These are phyloP conservation scores for Tricholaema leucomelas DNA, from an alignment of 2,113 vertebrate genomes.

Conservation along the genomic window DNA sequence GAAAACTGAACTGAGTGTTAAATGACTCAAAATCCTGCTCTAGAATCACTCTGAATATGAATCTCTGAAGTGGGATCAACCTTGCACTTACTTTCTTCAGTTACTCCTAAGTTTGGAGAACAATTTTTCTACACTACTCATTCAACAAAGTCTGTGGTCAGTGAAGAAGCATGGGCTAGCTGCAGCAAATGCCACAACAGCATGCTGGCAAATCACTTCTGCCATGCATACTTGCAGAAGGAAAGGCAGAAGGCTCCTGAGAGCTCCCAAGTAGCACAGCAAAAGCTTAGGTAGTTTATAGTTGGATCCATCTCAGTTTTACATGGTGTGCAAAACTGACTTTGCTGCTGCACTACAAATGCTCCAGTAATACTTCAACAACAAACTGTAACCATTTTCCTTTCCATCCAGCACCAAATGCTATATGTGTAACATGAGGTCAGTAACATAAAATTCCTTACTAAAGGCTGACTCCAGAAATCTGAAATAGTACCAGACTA, in stretches of 20 bases:
- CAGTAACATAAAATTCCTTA: neutral
- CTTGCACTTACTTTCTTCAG: neutral
- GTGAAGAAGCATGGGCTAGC: neutral
- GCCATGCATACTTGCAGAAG: neutral
- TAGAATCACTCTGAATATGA: neutral
- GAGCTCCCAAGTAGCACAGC: neutral
- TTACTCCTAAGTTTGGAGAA: neutral
- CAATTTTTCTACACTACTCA: neutral
- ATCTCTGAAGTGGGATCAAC: neutral
- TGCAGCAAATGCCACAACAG: neutral
- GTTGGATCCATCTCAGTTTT: neutral
- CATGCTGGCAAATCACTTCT: conserved; percentile 12
- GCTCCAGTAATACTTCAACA: neutral
- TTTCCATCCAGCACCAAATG: neutral
- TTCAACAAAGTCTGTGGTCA: neutral
- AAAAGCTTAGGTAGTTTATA: neutral
- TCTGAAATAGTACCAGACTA: neutral
- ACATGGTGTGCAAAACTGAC: neutral
- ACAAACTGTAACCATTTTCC: neutral
- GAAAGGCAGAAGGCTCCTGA: neutral
- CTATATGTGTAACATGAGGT: neutral
- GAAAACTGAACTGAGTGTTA: neutral
- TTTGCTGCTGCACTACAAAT: neutral
- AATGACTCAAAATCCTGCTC: neutral
- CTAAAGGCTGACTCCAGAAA: neutral